phyloP scores from a whole-genome alignment of 30 jellyfish, hydroid and myxozoan species.

The Clytia hemisphaerica region DNA sequence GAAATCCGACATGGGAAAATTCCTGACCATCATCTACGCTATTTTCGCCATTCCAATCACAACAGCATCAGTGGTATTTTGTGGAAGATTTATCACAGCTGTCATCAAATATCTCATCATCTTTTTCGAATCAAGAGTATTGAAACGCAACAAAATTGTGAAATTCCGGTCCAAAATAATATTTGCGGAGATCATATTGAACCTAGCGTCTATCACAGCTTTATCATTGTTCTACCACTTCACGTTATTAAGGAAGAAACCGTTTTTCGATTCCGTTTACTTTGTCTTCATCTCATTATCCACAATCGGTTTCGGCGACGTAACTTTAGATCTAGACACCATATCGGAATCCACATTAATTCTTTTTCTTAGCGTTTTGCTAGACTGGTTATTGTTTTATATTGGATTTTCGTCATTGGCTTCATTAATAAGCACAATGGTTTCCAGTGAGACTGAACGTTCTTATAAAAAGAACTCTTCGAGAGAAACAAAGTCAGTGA shows the following conservation, averaged over 20 bases:
- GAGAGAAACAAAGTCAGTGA: too few relatives aligned
- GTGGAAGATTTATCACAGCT: constrained; percentile 23
- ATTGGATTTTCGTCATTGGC: too few relatives aligned
- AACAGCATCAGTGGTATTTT: constrained; percentile 29
- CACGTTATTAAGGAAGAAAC: background rate
- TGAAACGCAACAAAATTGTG: constrained; percentile 1
- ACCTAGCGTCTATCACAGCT: constrained; percentile 5
- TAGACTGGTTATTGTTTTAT: too few relatives aligned
- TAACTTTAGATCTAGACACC: too few relatives aligned
- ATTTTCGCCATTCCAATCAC: constrained; percentile 24
- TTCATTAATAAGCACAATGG: too few relatives aligned
- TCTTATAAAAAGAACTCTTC: too few relatives aligned
- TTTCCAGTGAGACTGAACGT: too few relatives aligned
- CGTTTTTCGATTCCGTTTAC: constrained; percentile 16
- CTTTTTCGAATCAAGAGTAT: background rate
- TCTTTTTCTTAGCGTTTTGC: too few relatives aligned
- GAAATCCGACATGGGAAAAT: constrained; percentile 17
- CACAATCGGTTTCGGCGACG: constrained; percentile 40
- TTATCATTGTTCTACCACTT: too few relatives aligned
- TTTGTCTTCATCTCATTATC: constrained; percentile 29
- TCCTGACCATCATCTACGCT: constrained; percentile 21
- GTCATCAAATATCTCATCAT: constrained; percentile 19
- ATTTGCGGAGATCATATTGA: background rate
- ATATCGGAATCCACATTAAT: too few relatives aligned
- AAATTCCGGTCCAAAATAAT: background rate